phyloP scores from a whole-genome alignment of 2,888 invertebrate species.

The Cyaniris semiargus region DNA sequence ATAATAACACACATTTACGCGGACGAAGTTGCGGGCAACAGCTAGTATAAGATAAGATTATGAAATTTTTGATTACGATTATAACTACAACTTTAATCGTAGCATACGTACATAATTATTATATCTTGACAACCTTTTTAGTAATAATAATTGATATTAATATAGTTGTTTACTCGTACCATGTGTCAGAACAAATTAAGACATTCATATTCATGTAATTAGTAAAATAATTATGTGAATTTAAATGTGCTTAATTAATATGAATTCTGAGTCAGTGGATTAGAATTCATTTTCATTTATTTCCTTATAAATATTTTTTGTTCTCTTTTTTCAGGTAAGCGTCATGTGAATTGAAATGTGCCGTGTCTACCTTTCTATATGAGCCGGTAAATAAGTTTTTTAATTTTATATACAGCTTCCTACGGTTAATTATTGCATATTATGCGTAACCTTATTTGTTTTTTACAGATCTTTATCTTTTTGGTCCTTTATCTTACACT shows the following conservation, averaged over 20 bases:
- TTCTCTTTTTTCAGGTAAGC: slow-evolving; percentile 40
- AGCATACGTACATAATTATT: background rate
- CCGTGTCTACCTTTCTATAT: slow-evolving; percentile 3
- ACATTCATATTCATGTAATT: slow-evolving; percentile 23
- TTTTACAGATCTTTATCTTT: background rate
- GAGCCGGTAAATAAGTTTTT: background rate
- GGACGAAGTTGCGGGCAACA: no score
- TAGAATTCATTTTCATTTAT: background rate
- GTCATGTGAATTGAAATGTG: slow-evolving; percentile 13
- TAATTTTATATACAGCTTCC: background rate
- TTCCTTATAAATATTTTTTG: slow-evolving; percentile 32
- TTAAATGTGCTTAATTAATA: slow-evolving; percentile 6
- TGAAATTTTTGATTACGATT: background rate
- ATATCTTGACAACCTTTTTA: slow-evolving; percentile 22
- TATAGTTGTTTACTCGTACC: slow-evolving; percentile 5
- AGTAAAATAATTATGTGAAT: slow-evolving; percentile 9
- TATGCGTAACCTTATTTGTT: background rate
- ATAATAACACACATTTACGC: no score
- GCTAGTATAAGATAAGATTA: no score
- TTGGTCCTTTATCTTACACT: background rate
- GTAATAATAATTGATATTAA: slow-evolving; percentile 20
- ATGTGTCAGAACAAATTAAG: slow-evolving; percentile 28
- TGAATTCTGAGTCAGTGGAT: slow-evolving; percentile 9
- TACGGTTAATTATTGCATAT: slow-evolving; percentile 2
- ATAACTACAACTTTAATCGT: background rate